Percentiles rank a stretch among this genome's conserved stretches.
phyloP scores from a whole-genome alignment of 2,797 vertebrate species.

The Siniperca undulata region DNA sequence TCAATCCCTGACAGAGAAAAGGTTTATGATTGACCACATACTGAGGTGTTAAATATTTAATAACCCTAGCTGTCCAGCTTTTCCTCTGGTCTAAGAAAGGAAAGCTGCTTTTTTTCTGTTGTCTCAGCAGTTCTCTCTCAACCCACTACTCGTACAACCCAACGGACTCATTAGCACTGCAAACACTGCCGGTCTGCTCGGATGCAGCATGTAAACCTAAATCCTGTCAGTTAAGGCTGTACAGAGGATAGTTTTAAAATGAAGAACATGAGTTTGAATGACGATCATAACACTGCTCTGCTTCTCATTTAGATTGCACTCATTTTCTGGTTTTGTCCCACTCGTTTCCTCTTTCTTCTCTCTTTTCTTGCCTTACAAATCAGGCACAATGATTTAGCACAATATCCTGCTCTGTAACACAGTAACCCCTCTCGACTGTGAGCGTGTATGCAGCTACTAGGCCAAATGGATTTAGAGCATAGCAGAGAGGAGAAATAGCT shows the following conservation, averaged over 20 bases:
- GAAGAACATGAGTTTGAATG: slow-evolving; percentile 17
- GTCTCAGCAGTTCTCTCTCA: slow-evolving; percentile 65
- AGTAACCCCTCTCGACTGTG: slow-evolving; percentile 36
- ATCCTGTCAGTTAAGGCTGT: not conserved
- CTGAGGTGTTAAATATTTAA: slow-evolving; percentile 70
- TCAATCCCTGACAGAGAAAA: slow-evolving; percentile 28
- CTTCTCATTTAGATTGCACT: slow-evolving; percentile 6
- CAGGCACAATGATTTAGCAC: slow-evolving; percentile 44
- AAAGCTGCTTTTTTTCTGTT: slow-evolving; percentile 42
- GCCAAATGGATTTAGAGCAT: slow-evolving; percentile 56
- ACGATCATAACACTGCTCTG: not conserved
- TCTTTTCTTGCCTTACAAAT: not conserved
- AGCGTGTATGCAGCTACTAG: slow-evolving; percentile 42
- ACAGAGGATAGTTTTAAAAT: slow-evolving; percentile 21
- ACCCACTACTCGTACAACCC: slow-evolving; percentile 29
- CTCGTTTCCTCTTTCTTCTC: not conserved
- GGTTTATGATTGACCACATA: slow-evolving; percentile 62
- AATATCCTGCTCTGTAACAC: slow-evolving; percentile 50
- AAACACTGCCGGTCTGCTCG: slow-evolving; percentile 10
- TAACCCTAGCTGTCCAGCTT: slow-evolving; percentile 41
- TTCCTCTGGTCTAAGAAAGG: slow-evolving; percentile 39
- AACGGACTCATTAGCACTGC: slow-evolving; percentile 45
- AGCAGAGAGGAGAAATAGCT: slow-evolving; percentile 44
- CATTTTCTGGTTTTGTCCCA: not conserved
- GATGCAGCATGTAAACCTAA: slow-evolving; percentile 28